A percentile compares a stretch with the other conserved stretches of the same genome.
Conservation (phyloP, 2,888 invertebrate genomes). For the Piscicola geometra region DNA sequence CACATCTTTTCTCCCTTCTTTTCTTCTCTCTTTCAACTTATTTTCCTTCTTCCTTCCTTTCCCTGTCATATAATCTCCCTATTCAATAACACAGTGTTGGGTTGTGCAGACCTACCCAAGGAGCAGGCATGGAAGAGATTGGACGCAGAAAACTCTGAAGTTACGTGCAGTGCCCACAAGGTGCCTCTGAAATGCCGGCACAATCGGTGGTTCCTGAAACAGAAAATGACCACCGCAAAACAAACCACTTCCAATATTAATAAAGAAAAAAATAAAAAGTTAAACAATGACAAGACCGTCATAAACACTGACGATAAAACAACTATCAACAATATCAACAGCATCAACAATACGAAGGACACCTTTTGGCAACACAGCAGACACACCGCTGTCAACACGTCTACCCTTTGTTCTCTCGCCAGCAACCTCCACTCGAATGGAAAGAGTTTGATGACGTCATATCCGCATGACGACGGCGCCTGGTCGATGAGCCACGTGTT, state of each 20-base stretch:
- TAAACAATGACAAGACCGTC: too few species aligned
- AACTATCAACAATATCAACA: not conserved
- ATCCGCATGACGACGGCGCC: slow-evolving; percentile 4
- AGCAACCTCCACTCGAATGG: not conserved
- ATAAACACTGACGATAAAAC: too few species aligned
- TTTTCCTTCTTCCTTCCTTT: too few species aligned
- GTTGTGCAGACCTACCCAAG: too few species aligned
- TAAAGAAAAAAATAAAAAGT: not conserved
- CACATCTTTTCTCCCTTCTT: too few species aligned
- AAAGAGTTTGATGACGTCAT: slow-evolving; percentile 14
- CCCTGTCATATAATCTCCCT: too few species aligned
- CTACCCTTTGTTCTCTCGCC: slow-evolving; percentile 4
- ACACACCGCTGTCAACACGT: not conserved
- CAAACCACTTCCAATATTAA: not conserved
- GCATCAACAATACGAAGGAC: not conserved
- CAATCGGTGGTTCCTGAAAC: not conserved
- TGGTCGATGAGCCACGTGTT: slow-evolving; percentile 35
- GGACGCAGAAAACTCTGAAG: not conserved
- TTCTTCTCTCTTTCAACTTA: too few species aligned
- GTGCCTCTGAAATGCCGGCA: not conserved
- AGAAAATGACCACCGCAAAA: not conserved
- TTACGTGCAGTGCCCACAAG: not conserved
- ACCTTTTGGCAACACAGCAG: not conserved
- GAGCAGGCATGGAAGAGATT: too few species aligned
- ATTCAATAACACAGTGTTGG: too few species aligned